Base-by-base conservation (phyloP, 2,888 invertebrate species). In the Rhopalosiphum nymphaeae region DNA sequence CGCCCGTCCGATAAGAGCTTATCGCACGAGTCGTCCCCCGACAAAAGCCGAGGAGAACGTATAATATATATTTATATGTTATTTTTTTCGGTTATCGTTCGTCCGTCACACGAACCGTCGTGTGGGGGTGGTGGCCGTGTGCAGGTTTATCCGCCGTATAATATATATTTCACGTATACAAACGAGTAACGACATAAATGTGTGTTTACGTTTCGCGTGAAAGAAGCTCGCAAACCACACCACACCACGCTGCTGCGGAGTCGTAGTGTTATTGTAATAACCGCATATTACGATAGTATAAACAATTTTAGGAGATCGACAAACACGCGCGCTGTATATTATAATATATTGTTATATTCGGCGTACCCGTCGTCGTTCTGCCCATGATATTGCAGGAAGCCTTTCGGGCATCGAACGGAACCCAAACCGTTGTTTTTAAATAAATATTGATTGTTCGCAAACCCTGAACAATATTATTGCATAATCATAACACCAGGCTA, bases 1-100 rank as follows among this genome's bases (percentile, higher is more conserved):
- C 44, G n/a, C 86, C 46, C 46, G 46, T 2, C 44, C 86, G 86
- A 86, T 86, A 86, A 85, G 42, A 86, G 86, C 86, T 86, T 86
- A 86, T 86, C 86, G 86, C 29, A 29, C 29, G n/a, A 42, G 85
- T 85, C 44, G 44, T 85, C 44, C 29, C 78, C 7, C 36, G 36
- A 78, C 36, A 36, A 36, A 36, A 78, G 78, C 36, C 16, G 53
- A 21, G 53, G 53, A 53, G 53, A 29, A 57, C 10, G 57, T 26
- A 10, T 57, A 57, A 10, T 57, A 57, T 57, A 57, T 67, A n/a
- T 67, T 67, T n/a, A n/a, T n/a, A 21, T 36, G 21, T 9, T 36
- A 21, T 36, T 78, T 78, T 78, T 16, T 85, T 85, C 13, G 29
- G 44, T 46, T 86, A 86, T 86, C 86, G 86, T 86, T 86, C 86